Evolutionary conservation across 1,140 invertebrate species (phyloP).

Genomic region (Heliothis virescens): DNA sequence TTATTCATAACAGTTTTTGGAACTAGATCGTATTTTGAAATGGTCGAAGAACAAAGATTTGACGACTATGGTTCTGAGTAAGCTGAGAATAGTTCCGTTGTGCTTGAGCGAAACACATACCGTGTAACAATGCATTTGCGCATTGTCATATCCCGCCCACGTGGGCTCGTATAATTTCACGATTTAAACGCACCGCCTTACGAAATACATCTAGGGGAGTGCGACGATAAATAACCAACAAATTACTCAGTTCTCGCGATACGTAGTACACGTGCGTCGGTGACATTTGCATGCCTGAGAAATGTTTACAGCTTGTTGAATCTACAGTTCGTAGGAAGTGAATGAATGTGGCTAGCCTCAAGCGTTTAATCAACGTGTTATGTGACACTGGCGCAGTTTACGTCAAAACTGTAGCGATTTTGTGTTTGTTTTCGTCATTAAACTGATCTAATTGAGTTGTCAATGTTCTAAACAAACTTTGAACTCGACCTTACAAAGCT

Average conservation of each 20-base stretch:
- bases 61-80: slow-evolving; percentile 17
- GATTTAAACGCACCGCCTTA: slow-evolving; percentile 74
- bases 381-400: slow-evolving; percentile 10
- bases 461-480: slow-evolving; percentile 5
- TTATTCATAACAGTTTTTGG: not conserved
- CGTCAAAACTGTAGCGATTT: slow-evolving; percentile 16
- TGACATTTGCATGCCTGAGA: slow-evolving; percentile 79
- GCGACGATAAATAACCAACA: slow-evolving; percentile 79
- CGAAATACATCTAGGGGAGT: slow-evolving; percentile 75
- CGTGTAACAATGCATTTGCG: slow-evolving; percentile 47
- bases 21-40: not conserved
- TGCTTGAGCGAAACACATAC: slow-evolving; percentile 37
- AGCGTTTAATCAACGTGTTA: slow-evolving; percentile 51
- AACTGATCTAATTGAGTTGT: not conserved
- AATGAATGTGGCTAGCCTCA: slow-evolving; percentile 49
- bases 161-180: slow-evolving; percentile 75
- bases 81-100: not conserved
- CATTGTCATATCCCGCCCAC: slow-evolving; percentile 80
- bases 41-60: slow-evolving; percentile 9
- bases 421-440: not conserved
- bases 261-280: slow-evolving; percentile 65
- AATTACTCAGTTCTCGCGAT: slow-evolving; percentile 74
- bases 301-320: slow-evolving; percentile 68
- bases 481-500: slow-evolving; percentile 1
- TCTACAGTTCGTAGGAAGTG: slow-evolving; percentile 60